Conservation (phyloP, 2,113 vertebrate genomes). For the Phrynocephalus versicolor region DNA sequence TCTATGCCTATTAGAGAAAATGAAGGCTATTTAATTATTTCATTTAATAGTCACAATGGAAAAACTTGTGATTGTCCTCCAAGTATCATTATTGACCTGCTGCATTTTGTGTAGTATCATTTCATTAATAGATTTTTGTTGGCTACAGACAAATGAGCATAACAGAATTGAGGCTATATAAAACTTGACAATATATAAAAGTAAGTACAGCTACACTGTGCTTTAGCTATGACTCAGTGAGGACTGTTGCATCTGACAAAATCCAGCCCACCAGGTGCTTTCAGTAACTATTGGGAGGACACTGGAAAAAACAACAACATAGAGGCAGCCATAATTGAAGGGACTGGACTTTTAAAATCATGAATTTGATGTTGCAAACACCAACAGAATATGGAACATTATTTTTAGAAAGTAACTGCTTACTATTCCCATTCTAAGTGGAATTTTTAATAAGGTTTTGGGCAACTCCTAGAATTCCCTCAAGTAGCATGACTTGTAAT, state of each 20-base stretch:
- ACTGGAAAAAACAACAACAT: neutral
- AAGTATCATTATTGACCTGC: constrained; percentile 41
- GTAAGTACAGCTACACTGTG: neutral
- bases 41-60: constrained; percentile 49
- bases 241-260: neutral
- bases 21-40: constrained; percentile 58
- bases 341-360: neutral
- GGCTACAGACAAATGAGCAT: constrained; percentile 38
- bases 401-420: neutral
- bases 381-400: neutral
- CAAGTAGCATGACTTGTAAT: neutral
- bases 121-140: constrained; percentile 47
- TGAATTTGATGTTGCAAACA: neutral
- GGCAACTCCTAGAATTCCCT: neutral
- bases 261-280: neutral
- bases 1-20: constrained; percentile 58
- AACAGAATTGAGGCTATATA: neutral
- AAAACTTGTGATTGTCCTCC: constrained; percentile 52
- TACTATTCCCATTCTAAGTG: neutral
- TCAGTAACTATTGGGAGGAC: neutral
- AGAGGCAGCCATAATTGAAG: neutral
- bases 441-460: neutral
- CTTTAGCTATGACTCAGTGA: neutral
- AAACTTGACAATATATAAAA: constrained; percentile 9
- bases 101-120: constrained; percentile 46